Base-by-base conservation (phyloP, 2,797 vertebrate species). In the Acrossocheilus wenchowensis region DNA sequence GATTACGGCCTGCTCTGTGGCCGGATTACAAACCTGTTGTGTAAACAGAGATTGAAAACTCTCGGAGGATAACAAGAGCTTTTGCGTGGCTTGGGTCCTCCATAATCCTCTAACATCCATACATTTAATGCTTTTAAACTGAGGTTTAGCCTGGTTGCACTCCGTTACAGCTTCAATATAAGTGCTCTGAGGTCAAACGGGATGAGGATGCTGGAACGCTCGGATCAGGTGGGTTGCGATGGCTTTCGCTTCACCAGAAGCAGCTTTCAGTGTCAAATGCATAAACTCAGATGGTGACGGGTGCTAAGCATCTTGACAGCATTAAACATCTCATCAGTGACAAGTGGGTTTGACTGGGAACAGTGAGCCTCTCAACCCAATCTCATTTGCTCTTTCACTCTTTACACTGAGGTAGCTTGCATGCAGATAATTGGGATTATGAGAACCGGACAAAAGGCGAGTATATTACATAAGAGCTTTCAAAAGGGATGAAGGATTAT, bases 11-110 rank as follows among this genome's bases (percentile, higher is more conserved):
- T 74, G 88, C 78, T 88, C 85, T 74, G 72, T 68, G 75, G 83
- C 81, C 19, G 89, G 90, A 92, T 91, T 91, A 91, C 80, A 84
- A 87, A 86, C 73, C 71, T 87, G 89, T 90, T 90, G 89, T 88
- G 91, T 88, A 93, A 90, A 90, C 91, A 90, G 84, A 89, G 87
- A 90, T 87, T 89, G 86, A 74, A 91, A 84, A 88, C 77, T 86
- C 88, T 90, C 77, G 19, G 72, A 77, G 85, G 87, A 89, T 87
- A 86, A 86, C 78, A 89, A 85, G 81, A 87, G 88, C 90, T 92
- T 87, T 88, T 26, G 77, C 60, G 17, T 82, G 54, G 87, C 87
- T 73, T 4, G 8, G 83, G 82, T 87, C 87, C 64, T 30, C 73
- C n/a, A 81, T 90, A 91, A 92, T 91, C 88, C 86, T 80, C 83